Conservation (phyloP, 2,888 invertebrate genomes). For the Torymus texanus region DNA sequence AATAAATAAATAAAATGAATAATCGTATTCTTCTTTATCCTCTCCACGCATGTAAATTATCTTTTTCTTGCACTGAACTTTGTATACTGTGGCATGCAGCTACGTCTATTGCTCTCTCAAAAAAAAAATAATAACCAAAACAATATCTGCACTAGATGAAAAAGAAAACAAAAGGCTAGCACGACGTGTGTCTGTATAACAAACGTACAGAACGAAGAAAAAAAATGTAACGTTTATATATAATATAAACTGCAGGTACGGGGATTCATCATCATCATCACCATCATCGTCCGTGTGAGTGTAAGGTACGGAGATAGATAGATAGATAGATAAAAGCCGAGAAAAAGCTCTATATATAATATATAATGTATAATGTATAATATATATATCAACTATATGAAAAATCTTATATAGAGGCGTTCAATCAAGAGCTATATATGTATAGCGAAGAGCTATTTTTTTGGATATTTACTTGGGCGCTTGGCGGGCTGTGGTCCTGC, state of each 20-base stretch:
- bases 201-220: too few relatives aligned
- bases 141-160: conserved; percentile 38
- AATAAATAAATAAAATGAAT: too few relatives aligned
- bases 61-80: conserved; percentile 22
- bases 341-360: conserved; percentile 44
- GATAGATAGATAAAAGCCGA: conserved; percentile 51
- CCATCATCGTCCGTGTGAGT: neutral
- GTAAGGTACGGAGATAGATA: too few relatives aligned
- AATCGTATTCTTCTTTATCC: neutral
- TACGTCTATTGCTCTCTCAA: conserved; percentile 40
- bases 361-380: conserved; percentile 48
- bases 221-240: too few relatives aligned
- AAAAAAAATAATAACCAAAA: conserved; percentile 2
- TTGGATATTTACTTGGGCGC: conserved; percentile 74
- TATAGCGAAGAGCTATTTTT: too few relatives aligned
- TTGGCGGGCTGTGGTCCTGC: conserved; percentile 73
- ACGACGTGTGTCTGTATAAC: too few relatives aligned
- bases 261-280: neutral
- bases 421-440: too few relatives aligned
- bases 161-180: conserved; percentile 6
- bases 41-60: neutral
- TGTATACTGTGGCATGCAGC: conserved; percentile 43
- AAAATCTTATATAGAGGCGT: conserved; percentile 23
- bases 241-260: too few relatives aligned
- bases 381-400: conserved; percentile 32